phyloP scores from a whole-genome alignment of 2,888 invertebrate genomes.

The Quadriops clusia region DNA sequence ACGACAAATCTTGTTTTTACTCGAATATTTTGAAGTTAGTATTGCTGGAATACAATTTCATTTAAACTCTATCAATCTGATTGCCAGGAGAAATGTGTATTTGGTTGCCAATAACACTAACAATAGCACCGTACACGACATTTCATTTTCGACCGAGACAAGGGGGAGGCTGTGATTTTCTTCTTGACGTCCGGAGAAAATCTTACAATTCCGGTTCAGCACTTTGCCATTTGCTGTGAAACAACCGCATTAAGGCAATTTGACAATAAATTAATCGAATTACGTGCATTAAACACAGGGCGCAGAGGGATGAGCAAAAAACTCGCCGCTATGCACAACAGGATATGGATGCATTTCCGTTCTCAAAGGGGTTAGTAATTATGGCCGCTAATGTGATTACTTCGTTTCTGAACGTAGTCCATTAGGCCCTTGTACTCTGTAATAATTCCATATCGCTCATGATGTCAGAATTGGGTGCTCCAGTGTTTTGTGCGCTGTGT shows the following conservation, averaged over 20 bases:
- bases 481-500: constrained; percentile 6
- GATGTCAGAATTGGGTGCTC: constrained; percentile 23
- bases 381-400: constrained; percentile 55
- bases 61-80: too few species aligned
- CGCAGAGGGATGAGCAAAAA: constrained; percentile 23
- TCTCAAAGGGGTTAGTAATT: constrained; percentile 50
- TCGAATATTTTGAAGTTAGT: too few species aligned
- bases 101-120: too few species aligned
- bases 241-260: constrained; percentile 37
- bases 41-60: too few species aligned
- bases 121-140: too few species aligned
- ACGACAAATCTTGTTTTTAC: too few species aligned
- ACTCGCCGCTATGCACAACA: constrained; percentile 37
- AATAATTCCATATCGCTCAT: constrained; percentile 35
- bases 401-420: constrained; percentile 39
- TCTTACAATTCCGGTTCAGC: constrained; percentile 26
- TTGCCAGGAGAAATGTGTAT: too few species aligned
- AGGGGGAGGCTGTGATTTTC: constrained; percentile 13
- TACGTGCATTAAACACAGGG: constrained; percentile 35
- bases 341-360: constrained; percentile 64
- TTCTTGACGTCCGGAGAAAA: constrained; percentile 21
- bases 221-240: constrained; percentile 29
- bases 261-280: constrained; percentile 39
- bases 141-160: constrained; percentile 3
- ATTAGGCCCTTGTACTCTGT: constrained; percentile 36